Evolutionary conservation across 2,888 invertebrate species (phyloP).

Genomic region (Microctonus aethiopoides): DNA sequence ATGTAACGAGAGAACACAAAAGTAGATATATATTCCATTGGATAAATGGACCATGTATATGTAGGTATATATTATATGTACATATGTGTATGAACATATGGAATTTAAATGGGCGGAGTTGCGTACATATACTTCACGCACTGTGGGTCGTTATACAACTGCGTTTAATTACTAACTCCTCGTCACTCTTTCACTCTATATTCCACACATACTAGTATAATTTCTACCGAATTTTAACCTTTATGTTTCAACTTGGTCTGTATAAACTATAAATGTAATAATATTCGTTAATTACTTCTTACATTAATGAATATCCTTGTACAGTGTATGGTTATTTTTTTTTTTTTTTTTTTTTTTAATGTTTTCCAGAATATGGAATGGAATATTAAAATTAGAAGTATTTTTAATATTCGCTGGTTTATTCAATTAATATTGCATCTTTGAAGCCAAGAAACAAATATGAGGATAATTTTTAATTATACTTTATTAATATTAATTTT

Average conservation of each 20-base stretch:
- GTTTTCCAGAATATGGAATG: too few species aligned
- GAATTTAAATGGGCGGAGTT: background rate
- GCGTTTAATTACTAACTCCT: conserved; percentile 14
- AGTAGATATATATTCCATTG: background rate
- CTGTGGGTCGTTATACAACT: background rate
- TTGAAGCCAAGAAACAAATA: too few species aligned
- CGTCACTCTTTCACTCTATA: background rate
- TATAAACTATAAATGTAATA: too few species aligned
- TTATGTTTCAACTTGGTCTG: background rate
- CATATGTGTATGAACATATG: background rate
- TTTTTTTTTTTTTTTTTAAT: too few species aligned
- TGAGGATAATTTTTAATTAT: too few species aligned
- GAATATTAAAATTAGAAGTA: too few species aligned
- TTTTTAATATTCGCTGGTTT: background rate
- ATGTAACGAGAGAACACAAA: background rate
- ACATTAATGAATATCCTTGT: too few species aligned
- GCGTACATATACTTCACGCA: background rate
- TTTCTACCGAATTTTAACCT: background rate
- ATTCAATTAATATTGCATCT: too few species aligned
- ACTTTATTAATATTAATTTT: too few species aligned
- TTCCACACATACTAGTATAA: background rate
- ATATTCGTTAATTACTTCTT: too few species aligned
- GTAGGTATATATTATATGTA: too few species aligned
- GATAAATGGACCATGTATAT: background rate
- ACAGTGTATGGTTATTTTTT: too few species aligned